Conservation (phyloP, 2,797 vertebrate species). For the Phoebastria nigripes region DNA sequence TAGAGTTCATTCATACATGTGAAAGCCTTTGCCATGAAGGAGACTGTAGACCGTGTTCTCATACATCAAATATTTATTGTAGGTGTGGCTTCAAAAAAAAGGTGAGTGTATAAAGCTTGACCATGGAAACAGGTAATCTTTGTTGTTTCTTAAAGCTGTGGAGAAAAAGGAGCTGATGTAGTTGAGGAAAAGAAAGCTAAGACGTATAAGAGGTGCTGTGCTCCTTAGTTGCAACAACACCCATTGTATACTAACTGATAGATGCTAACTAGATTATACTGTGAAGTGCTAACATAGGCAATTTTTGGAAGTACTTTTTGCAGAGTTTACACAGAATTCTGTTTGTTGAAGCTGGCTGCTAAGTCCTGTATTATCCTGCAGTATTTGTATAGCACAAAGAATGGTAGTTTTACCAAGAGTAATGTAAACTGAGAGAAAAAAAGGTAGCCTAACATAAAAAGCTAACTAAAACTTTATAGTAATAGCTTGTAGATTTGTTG, state of each 20-base stretch:
- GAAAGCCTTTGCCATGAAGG: slow-evolving; percentile 94
- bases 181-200: neutral
- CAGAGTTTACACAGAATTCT: neutral
- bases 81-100: slow-evolving; percentile 92
- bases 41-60: slow-evolving; percentile 88
- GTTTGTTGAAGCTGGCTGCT: neutral
- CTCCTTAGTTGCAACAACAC: neutral
- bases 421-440: neutral
- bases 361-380: neutral
- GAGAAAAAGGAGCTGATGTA: neutral
- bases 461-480: neutral
- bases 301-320: neutral
- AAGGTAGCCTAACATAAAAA: neutral
- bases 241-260: neutral
- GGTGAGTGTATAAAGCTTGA: slow-evolving; percentile 70
- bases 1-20: slow-evolving; percentile 92
- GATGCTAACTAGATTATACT: neutral
- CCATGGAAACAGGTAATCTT: neutral
- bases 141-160: neutral
- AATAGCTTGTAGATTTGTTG: neutral
- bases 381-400: neutral
- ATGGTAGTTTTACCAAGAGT: neutral
- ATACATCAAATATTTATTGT: slow-evolving; percentile 90
- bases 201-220: neutral
- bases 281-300: neutral